Evolutionary conservation across 2,797 vertebrate species (phyloP), one percentile per base, ranked within the genome.

Genomic region (Artibeus lituratus): DNA sequence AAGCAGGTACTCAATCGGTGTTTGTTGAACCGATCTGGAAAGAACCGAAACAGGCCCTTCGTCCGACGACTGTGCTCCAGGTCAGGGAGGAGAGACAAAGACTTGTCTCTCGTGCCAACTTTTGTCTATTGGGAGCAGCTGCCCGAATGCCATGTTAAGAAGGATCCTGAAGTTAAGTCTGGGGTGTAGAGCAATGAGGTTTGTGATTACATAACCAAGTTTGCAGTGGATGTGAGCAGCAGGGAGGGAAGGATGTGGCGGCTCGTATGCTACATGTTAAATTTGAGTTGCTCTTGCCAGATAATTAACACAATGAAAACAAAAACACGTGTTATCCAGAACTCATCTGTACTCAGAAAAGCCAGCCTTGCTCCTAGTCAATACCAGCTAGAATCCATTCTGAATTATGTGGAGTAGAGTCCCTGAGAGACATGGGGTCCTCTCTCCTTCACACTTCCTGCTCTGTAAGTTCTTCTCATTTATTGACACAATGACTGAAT

Each of bases 251-350:
- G 35, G 78, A 26, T 37, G 22, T 65, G n/a, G 86, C 24, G 57
- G 78, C 57, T 96, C 83, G 94, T 49, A 59, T 82, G 96, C 80
- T 85, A 44, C 15, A 8, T 81, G 91, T 94, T 97, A 92, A 65
- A 42, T 86, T 55, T 47, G 44, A 77, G 24, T 91, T 59, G 59
- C 82, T 96, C 47, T 72, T 89, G 78, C 89, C 96, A 95, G 93
- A 95, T 91, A 90, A 91, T 95, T 59, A 94, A 85, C 73, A 69
- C 92, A 91, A 93, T 26, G 67, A 92, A 96, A 96, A 91, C 80
- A 85, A 93, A 95, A 97, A 73, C 85, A 97, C 57, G 87, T 94
- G 95, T 94, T 94, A 80, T 87, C 69, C 67, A 88, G 94, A 76
- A 80, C 73, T 59, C 90, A 35, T 59, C 29, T 91, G 62, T 76